A percentile compares a stretch with the other conserved stretches of the same genome.
These are phyloP conservation scores for Epizoanthus fatuus DNA, from an alignment of 92 coral and sea anemone species.

Conservation along the genomic window DNA sequence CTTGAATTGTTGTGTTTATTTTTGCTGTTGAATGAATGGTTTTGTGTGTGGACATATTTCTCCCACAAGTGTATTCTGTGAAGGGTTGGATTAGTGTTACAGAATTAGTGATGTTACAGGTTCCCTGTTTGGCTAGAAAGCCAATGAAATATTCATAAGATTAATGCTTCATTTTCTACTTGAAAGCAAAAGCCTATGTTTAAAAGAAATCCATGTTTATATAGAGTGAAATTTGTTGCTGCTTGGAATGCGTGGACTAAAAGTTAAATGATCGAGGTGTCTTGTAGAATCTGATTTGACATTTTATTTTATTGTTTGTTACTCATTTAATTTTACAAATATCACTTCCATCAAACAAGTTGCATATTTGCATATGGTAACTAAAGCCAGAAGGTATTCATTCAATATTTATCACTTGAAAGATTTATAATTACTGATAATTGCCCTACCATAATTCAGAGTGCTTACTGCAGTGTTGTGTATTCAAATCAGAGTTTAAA, in stretches of 20 bases:
- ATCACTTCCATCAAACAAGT: conserved; percentile 2
- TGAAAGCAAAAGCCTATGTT: conserved; percentile 3
- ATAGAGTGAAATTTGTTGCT: neutral
- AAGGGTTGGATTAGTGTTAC: neutral
- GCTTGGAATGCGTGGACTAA: neutral
- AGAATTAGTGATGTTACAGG: conserved; percentile 7
- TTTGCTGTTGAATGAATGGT: neutral
- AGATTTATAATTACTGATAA: conserved; percentile 17
- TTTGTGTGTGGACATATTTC: neutral
- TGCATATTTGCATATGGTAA: conserved; percentile 9
- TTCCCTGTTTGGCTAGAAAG: neutral
- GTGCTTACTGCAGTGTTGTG: neutral
- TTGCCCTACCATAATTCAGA: neutral
- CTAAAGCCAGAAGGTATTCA: conserved; percentile 32
- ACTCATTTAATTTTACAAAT: neutral
- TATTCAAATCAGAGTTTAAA: neutral
- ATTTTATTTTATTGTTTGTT: neutral
- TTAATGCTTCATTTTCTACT: conserved; percentile 11
- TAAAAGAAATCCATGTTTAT: neutral
- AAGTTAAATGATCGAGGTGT: neutral
- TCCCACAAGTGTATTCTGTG: neutral
- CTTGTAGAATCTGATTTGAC: neutral
- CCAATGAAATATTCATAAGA: conserved; percentile 36
- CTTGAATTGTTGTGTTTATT: conserved; percentile 13
- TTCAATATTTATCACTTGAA: conserved; percentile 36